A percentile compares a stretch with the other conserved stretches of the same genome.
Evolutionary conservation across 2,797 vertebrate genomes (phyloP).

Genomic region (Artibeus jamaicensis): DNA sequence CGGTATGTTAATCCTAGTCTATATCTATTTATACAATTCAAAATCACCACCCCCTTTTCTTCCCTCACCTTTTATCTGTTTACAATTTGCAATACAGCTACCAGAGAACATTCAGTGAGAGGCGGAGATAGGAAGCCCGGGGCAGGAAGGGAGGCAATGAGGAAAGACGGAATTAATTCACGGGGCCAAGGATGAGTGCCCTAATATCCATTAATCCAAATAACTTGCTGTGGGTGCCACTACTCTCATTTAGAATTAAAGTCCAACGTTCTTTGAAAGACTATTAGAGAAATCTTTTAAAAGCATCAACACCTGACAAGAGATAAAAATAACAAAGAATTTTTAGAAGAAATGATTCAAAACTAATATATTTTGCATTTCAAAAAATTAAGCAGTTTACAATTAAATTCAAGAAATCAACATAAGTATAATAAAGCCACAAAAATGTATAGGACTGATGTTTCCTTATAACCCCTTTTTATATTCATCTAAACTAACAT

Average conservation of each 20-base stretch:
- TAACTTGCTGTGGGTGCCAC: background rate
- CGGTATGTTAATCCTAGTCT: background rate
- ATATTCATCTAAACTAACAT: background rate
- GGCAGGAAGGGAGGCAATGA: background rate
- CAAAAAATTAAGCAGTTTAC: background rate
- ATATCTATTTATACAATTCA: background rate
- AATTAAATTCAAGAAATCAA: background rate
- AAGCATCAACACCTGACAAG: background rate
- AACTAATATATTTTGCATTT: background rate
- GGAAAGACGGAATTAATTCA: background rate
- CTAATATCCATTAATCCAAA: background rate
- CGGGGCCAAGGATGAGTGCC: background rate
- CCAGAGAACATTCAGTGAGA: background rate
- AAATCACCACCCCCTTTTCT: background rate
- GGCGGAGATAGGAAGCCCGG: background rate
- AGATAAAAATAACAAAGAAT: background rate
- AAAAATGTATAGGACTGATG: background rate
- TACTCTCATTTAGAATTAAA: background rate
- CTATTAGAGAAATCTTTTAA: background rate
- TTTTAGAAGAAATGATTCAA: background rate
- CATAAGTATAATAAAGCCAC: background rate
- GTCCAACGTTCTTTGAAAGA: background rate
- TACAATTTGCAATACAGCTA: background rate
- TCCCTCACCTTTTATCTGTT: background rate
- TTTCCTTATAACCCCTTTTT: background rate